These are phyloP conservation scores for Enteromius viviparus DNA, from an alignment of 2,797 vertebrate species.

Conservation along the genomic window DNA sequence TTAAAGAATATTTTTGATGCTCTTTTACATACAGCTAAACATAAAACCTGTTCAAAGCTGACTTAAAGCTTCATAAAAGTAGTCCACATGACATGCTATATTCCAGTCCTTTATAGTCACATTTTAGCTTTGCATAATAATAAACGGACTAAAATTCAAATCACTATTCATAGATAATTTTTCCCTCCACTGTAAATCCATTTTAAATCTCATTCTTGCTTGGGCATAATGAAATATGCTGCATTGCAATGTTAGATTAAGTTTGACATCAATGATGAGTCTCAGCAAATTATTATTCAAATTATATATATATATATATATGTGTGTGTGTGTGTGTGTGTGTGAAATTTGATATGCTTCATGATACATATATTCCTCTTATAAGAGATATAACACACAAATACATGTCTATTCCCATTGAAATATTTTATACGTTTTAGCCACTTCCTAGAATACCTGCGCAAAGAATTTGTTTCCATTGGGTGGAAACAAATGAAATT, in stretches of 20 bases:
- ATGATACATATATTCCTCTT: neutral
- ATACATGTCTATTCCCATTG: neutral
- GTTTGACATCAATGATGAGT: neutral
- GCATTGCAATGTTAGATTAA: neutral
- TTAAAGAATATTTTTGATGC: neutral
- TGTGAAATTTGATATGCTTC: neutral
- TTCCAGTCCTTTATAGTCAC: neutral
- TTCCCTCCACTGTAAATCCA: neutral
- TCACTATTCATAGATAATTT: neutral
- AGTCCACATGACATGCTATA: neutral
- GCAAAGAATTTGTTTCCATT: neutral
- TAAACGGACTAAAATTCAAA: neutral
- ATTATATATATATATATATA: too few species aligned
- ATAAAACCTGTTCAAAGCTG: neutral
- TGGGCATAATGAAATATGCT: neutral
- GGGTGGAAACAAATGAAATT: neutral
- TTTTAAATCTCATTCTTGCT: neutral
- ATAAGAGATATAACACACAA: neutral
- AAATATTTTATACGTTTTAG: neutral
- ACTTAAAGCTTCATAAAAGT: neutral
- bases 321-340: too few species aligned
- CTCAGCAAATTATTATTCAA: neutral
- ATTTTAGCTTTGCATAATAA: neutral
- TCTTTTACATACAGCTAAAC: neutral
- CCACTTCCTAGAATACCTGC: neutral